Base-by-base conservation (phyloP, 2,888 invertebrate species). In the Aethes cnicana region DNA sequence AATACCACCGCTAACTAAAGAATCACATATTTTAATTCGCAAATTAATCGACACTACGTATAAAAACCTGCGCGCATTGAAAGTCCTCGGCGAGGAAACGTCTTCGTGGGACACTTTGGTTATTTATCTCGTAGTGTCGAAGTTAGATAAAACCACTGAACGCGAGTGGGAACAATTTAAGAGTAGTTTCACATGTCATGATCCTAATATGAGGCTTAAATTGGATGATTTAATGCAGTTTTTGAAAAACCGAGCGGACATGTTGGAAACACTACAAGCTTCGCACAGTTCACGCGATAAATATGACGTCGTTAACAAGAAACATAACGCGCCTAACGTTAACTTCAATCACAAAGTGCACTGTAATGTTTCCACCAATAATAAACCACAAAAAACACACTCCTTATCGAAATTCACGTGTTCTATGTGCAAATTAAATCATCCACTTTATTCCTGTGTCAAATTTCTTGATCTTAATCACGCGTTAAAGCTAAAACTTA, bases 111-210 rank as follows among this genome's bases (percentile, higher is more conserved):
- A 53, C 21, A 50, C 43, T 0, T 25, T 50, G 5, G 20, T 50
- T 5, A 50, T 50, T 25, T 44, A 44, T 9, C 32, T 52, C 14
- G 32, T 43, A 23, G 35, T 9, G 11, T 28, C 26, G 1, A 52
- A 52, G 12, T 16, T 52, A 8, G 50, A 52, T 8, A 30, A 6
- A 8, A 43, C 30, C 9, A 43, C 50, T 11, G 20, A 43, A 4
- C 28, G 50, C 12, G 44, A 52, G 9, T 52, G 50, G 50, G 50
- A 44, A 11, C 37, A 52, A 11, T 37, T 35, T 4, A 4, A 41
- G 26, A 26, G 4, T 7, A 26, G 8, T 42, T 23, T 33, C 16
- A 32, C 42, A n/a, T 16, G 14, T 33, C 33, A 37, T 8, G 18
- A 14, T 3, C n/a, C 33, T 33, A 7, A 14, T 4, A 4, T 17